Evolutionary conservation across 2,888 invertebrate species (phyloP), one percentile per base, ranked within the genome.

Genomic region (Taphrorychus bicolor): DNA sequence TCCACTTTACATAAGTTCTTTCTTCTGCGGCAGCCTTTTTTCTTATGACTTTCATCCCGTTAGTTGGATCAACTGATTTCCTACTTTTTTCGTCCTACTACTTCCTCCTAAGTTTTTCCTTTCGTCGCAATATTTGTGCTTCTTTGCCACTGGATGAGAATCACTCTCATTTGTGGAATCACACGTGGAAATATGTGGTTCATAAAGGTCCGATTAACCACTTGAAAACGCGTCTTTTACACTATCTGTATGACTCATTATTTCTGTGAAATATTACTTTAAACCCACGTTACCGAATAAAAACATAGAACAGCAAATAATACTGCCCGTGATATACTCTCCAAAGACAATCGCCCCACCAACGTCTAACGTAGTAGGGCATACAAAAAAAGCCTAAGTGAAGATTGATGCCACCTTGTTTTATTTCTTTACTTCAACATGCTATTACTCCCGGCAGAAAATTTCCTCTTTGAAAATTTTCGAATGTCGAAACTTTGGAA

Each of bases 11-110:
- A 56, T 62, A 42, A 5, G 18, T 52, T 53, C 52, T 52, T 51
- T 45, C 58, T 52, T 65, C 58, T 52, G 24, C 65, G 41, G 42
- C 21, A 42, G 40, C 41, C 22, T 58, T 64, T 58, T 65, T 48
- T 63, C 19, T 54, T 9, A 48, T 21, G 57, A 45, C 57, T 57
- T 17, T 56, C 42, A 40, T 63, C 48, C 63, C 56, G 51, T 9
- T 16, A 40, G 51, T 18, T 11, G 32, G 59, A 49, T 48, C 49
- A 22, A 40, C 40, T 23, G 19, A 24, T 61, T 61, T 61, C 24
- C 61, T 61, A 53, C 40, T 53, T 61, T 61, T 61, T n/a, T n/a
- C n/a, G n/a, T n/a, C n/a, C n/a, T n/a, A n/a, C n/a, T n/a, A n/a
- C n/a, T n/a, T n/a, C 24, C 7, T 4, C 4, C 24, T 4, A 24